These are phyloP conservation scores for Dendrolimus pini DNA, from an alignment of 2,888 invertebrate genomes.

Conservation along the genomic window DNA sequence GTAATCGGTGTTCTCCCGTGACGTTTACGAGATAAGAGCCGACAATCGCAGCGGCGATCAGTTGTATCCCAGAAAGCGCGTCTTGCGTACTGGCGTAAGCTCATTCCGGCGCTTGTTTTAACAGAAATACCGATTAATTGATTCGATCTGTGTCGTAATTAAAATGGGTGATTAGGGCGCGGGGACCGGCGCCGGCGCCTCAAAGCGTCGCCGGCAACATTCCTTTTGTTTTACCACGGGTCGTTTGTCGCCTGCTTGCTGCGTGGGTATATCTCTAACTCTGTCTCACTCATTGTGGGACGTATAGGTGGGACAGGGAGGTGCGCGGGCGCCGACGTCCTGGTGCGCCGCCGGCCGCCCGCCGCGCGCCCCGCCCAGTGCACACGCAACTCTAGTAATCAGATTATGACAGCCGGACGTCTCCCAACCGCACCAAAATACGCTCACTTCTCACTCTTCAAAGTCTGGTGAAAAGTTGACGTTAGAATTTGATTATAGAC, in stretches of 20 bases:
- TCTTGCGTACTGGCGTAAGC: constrained; percentile 48
- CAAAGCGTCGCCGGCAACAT: constrained; percentile 75
- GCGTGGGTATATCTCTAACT: constrained; percentile 38
- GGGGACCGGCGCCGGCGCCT: constrained; percentile 73
- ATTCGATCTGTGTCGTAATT: constrained; percentile 77
- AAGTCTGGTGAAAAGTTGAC: constrained; percentile 46
- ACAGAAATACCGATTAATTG: constrained; percentile 76
- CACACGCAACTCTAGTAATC: constrained; percentile 65
- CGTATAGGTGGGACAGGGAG: constrained; percentile 42
- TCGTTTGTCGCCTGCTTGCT: constrained; percentile 72
- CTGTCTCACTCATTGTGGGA: constrained; percentile 15
- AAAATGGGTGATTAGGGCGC: constrained; percentile 75
- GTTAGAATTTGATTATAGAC: constrained; percentile 32
- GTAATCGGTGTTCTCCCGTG: constrained; percentile 25
- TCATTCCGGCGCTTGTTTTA: constrained; percentile 65
- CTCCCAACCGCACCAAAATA: constrained; percentile 39
- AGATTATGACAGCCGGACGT: constrained; percentile 71
- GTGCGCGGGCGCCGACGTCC: constrained; percentile 70
- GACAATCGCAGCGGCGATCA: constrained; percentile 46
- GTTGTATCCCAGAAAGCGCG: constrained; percentile 39
- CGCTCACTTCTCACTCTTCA: constrained; percentile 52
- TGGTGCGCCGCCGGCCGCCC: constrained; percentile 59
- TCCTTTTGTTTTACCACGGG: constrained; percentile 77
- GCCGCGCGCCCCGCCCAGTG: constrained; percentile 67
- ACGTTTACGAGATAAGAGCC: constrained; percentile 43